These are phyloP conservation scores for Pseudochirops corinnae DNA, from an alignment of 2,797 vertebrate genomes.

Conservation along the genomic window DNA sequence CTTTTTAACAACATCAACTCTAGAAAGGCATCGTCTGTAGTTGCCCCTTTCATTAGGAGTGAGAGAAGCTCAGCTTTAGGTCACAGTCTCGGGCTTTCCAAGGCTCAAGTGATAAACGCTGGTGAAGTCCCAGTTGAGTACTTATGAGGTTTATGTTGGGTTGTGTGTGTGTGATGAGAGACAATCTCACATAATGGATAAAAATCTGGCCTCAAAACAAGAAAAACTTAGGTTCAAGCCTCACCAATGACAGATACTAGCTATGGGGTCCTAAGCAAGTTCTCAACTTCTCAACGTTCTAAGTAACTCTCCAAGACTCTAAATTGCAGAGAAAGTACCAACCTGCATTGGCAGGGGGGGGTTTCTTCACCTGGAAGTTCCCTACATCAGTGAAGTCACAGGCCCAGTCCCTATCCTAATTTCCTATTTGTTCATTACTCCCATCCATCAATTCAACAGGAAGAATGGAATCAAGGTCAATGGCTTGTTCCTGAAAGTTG, in stretches of 20 bases:
- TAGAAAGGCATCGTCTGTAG: background rate
- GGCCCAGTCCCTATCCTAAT: too few relatives aligned
- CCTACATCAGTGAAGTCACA: too few relatives aligned
- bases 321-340: too few relatives aligned
- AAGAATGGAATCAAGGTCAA: background rate
- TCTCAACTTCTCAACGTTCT: too few relatives aligned
- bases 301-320: too few relatives aligned
- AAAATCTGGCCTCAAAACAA: background rate
- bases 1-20: background rate
- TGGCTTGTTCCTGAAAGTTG: slow-evolving; percentile 1
- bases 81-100: background rate
- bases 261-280: background rate
- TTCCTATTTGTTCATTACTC: too few relatives aligned
- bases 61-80: background rate
- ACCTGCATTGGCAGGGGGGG: too few relatives aligned
- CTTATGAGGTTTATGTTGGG: background rate
- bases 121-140: background rate
- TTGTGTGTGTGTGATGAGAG: background rate
- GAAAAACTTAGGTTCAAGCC: background rate
- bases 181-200: background rate
- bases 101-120: background rate
- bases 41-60: background rate
- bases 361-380: too few relatives aligned
- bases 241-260: background rate
- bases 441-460: background rate